A percentile compares a stretch with the other conserved stretches of the same genome.
phyloP scores from a whole-genome alignment of 2,888 invertebrate genomes.

The Folsomia manolachei region DNA sequence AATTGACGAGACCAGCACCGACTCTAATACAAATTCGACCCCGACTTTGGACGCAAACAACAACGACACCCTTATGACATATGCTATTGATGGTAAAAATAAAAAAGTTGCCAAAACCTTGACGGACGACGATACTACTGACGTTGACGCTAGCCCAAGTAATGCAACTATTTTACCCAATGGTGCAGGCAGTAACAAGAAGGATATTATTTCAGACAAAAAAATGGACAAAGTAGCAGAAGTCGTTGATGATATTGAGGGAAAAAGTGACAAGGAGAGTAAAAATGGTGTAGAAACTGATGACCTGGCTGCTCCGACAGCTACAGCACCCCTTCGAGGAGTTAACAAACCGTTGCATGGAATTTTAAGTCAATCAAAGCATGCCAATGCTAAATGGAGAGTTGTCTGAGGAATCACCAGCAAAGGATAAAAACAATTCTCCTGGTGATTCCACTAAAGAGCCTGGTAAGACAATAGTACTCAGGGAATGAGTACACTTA shows the following conservation, averaged over 20 bases:
- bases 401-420: conserved; percentile 35
- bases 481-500: too few species aligned
- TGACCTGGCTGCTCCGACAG: conserved; percentile 20
- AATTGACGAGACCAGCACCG: conserved; percentile 14
- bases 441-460: conserved; percentile 27
- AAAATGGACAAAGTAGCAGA: conserved; percentile 20
- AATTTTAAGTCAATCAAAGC: conserved; percentile 40
- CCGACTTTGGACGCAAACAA: neutral
- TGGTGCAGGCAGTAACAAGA: too few species aligned
- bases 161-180: too few species aligned
- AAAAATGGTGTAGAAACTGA: conserved; percentile 18
- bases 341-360: conserved; percentile 42
- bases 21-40: conserved; percentile 24
- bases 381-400: conserved; percentile 39
- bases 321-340: conserved; percentile 11
- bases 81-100: neutral
- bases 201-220: neutral
- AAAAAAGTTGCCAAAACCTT: neutral
- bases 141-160: too few species aligned
- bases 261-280: conserved; percentile 5
- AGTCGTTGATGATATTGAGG: conserved; percentile 12
- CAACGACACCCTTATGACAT: neutral
- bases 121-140: neutral
- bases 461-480: conserved; percentile 38
- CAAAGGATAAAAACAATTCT: conserved; percentile 24